Conservation (phyloP, 1,140 invertebrate genomes). For the Acyrthosiphon pisum region DNA sequence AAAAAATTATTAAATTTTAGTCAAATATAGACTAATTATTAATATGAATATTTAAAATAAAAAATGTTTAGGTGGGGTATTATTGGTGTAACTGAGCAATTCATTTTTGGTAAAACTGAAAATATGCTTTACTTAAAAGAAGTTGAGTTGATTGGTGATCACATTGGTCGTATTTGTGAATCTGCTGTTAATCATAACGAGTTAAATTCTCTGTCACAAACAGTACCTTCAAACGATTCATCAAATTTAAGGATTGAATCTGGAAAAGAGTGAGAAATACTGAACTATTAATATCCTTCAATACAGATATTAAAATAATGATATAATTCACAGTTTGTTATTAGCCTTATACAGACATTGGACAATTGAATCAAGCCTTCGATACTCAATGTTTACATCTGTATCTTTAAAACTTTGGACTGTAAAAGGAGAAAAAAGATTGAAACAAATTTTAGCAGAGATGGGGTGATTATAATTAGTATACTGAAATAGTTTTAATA, state of each 20-base stretch:
- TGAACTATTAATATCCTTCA: background rate
- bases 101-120: slow-evolving; percentile 76
- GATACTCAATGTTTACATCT: slow-evolving; percentile 78
- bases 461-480: slow-evolving; percentile 74
- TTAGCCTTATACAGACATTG: slow-evolving; percentile 88
- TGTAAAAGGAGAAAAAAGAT: slow-evolving; percentile 79
- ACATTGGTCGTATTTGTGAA: slow-evolving; percentile 74
- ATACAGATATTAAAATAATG: background rate
- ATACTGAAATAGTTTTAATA: background rate
- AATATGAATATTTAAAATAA: background rate
- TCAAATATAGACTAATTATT: background rate
- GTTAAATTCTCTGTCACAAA: slow-evolving; percentile 4
- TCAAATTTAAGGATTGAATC: slow-evolving; percentile 45
- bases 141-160: slow-evolving; percentile 76
- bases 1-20: background rate
- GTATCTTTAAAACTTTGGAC: slow-evolving; percentile 83
- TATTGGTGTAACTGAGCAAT: slow-evolving; percentile 82
- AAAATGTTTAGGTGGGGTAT: slow-evolving; percentile 73
- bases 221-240: slow-evolving; percentile 32
- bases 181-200: slow-evolving; percentile 22
- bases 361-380: slow-evolving; percentile 85
- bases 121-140: slow-evolving; percentile 75
- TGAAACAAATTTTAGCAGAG: slow-evolving; percentile 89
- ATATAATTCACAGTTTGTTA: slow-evolving; percentile 59
- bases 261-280: slow-evolving; percentile 39